Evolutionary conservation across 1,140 invertebrate genomes (phyloP).

Genomic region (Diuraphis noxia): DNA sequence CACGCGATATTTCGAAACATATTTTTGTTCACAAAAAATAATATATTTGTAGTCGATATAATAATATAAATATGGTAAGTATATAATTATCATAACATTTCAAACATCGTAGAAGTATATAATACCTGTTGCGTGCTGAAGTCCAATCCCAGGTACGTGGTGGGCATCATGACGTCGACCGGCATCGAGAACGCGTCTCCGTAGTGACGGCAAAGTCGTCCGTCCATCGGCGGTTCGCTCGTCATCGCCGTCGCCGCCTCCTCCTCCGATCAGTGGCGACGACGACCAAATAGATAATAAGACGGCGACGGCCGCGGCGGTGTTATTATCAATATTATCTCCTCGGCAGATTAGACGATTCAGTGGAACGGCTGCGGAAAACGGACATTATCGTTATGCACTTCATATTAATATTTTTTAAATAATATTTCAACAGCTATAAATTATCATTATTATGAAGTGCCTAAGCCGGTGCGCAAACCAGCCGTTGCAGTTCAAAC

Average conservation of each 20-base stretch:
- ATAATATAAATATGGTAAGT: background rate
- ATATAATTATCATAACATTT: background rate
- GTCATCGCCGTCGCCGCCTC: background rate
- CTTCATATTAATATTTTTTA: background rate
- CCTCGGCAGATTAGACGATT: background rate
- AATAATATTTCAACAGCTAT: background rate
- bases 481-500: no score
- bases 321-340: background rate
- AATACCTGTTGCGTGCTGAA: constrained; percentile 81
- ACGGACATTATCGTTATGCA: background rate
- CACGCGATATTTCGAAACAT: background rate
- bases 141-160: constrained; percentile 72
- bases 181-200: background rate
- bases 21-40: background rate
- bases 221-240: background rate
- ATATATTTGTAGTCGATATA: background rate
- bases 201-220: no score
- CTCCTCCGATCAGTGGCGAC: background rate
- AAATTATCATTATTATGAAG: background rate
- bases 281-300: background rate
- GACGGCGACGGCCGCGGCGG: background rate
- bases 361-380: background rate
- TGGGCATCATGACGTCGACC: constrained; percentile 17
- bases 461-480: background rate
- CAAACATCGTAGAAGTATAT: background rate